These are phyloP conservation scores for Muraenolepis orangiensis DNA, from an alignment of 2,797 vertebrate genomes.

Conservation along the genomic window DNA sequence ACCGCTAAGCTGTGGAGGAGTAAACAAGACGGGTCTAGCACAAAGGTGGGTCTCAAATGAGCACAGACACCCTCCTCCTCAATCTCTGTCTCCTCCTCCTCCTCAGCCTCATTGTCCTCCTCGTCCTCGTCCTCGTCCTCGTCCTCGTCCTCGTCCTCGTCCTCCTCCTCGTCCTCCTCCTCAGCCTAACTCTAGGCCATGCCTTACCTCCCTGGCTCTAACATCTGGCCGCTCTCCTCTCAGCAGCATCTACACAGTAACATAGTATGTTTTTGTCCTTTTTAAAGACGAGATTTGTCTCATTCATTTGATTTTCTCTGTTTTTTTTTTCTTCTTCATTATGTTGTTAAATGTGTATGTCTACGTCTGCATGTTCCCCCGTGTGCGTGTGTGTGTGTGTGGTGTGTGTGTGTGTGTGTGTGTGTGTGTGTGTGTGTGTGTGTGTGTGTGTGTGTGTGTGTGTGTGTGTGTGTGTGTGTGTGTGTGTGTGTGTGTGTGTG, in stretches of 20 bases:
- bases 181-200: constrained; percentile 36
- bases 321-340: constrained; percentile 54
- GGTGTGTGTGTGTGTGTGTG: neutral
- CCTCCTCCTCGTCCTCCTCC: constrained; percentile 45
- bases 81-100: neutral
- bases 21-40: constrained; percentile 99
- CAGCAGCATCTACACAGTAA: constrained; percentile 82
- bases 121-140: constrained; percentile 44
- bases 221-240: constrained; percentile 98
- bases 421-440: constrained; percentile 14
- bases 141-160: constrained; percentile 37
- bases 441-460: constrained; percentile 50
- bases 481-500: constrained; percentile 3
- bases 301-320: constrained; percentile 64
- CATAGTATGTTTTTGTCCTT: constrained; percentile 40
- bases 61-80: constrained; percentile 93
- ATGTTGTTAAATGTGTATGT: constrained; percentile 16
- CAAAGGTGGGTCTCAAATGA: constrained; percentile 99
- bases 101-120: too few relatives aligned
- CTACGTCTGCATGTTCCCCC: neutral
- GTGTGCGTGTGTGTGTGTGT: constrained; percentile 7
- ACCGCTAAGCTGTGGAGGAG: constrained; percentile 99
- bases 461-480: neutral
- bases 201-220: constrained; percentile 84
- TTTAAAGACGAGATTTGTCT: too few relatives aligned